These are phyloP conservation scores for Phaenicophaeus curvirostris DNA, from an alignment of 2,797 vertebrate species.

Conservation along the genomic window DNA sequence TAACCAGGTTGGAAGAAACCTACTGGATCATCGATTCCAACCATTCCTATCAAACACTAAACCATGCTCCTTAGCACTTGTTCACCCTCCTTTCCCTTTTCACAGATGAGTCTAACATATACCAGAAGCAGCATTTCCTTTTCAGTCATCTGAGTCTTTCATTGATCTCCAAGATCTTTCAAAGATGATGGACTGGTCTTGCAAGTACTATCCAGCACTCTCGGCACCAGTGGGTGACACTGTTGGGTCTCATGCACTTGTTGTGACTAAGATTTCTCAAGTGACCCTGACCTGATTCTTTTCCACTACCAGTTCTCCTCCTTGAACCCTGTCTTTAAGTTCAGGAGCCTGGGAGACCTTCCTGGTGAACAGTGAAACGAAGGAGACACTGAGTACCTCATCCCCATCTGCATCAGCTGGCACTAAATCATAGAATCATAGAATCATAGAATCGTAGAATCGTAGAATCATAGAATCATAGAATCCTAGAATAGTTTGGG, in stretches of 20 bases:
- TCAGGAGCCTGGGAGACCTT: not conserved
- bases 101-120: not conserved
- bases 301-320: not conserved
- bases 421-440: not conserved
- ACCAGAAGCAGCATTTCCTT: fast-evolving
- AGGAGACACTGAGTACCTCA: not conserved
- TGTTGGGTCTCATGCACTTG: not conserved
- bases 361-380: not conserved
- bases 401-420: not conserved
- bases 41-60: too few relatives aligned
- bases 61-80: too few relatives aligned
- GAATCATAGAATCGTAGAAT: too few relatives aligned
- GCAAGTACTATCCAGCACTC: not conserved
- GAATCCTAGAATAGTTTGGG: too few relatives aligned
- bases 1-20: too few relatives aligned
- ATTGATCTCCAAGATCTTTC: not conserved
- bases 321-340: not conserved
- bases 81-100: not conserved
- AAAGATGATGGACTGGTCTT: not conserved
- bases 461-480: too few relatives aligned
- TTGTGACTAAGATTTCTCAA: not conserved
- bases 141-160: not conserved
- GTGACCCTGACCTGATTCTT: not conserved
- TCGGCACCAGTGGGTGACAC: not conserved
- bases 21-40: too few relatives aligned